Conservation (phyloP, 2,888 invertebrate species). For the Oxycera nigricornis region DNA sequence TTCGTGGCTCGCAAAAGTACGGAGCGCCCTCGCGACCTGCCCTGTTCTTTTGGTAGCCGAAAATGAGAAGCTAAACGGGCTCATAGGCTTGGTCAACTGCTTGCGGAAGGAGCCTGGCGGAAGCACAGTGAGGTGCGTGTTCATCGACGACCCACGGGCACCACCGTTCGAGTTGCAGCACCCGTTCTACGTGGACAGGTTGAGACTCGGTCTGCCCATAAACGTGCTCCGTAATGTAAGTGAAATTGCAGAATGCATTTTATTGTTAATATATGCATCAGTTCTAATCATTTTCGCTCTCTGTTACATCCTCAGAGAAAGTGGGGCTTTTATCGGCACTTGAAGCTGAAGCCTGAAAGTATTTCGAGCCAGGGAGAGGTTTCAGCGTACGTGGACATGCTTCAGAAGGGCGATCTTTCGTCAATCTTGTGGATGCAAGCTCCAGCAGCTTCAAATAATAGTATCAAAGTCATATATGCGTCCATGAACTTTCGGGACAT, state of each 20-base stretch:
- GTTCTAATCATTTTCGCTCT: too few relatives aligned
- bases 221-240: constrained; percentile 74
- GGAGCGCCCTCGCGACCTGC: constrained; percentile 53
- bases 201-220: constrained; percentile 76
- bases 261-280: too few relatives aligned
- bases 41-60: constrained; percentile 70
- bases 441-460: constrained; percentile 65
- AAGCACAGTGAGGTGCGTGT: constrained; percentile 68
- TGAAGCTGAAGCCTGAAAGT: constrained; percentile 67
- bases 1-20: constrained; percentile 56
- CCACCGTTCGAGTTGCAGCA: constrained; percentile 71
- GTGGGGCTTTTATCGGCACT: constrained; percentile 85
- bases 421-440: constrained; percentile 85
- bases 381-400: constrained; percentile 70
- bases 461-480: constrained; percentile 67
- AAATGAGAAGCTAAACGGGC: constrained; percentile 75
- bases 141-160: constrained; percentile 70
- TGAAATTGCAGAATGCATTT: too few relatives aligned
- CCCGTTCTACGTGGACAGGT: constrained; percentile 71
- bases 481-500: constrained; percentile 93
- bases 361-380: constrained; percentile 44
- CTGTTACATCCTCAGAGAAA: constrained; percentile 63
- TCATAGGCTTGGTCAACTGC: constrained; percentile 89
- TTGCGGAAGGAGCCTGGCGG: constrained; percentile 81
- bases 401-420: constrained; percentile 84